These are phyloP conservation scores for Doryteuthis pealeii DNA, from an alignment of 1,140 invertebrate species.

Conservation along the genomic window DNA sequence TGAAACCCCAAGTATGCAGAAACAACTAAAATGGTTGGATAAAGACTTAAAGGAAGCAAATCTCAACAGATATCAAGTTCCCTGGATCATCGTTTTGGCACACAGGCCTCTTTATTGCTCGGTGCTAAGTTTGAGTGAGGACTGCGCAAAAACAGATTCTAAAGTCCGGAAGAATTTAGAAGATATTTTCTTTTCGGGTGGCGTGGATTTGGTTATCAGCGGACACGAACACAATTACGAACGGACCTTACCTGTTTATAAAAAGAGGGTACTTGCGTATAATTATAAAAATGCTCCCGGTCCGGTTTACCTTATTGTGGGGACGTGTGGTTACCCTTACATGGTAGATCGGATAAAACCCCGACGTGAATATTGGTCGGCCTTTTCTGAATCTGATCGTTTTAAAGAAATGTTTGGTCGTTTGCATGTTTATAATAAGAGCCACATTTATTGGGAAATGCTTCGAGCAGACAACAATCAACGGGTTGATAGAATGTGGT, in stretches of 20 bases:
- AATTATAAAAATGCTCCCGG: conserved; percentile 45
- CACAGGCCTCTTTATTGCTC: conserved; percentile 57
- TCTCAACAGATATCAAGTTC: conserved; percentile 39
- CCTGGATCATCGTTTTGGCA: conserved; percentile 57
- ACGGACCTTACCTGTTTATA: conserved; percentile 88
- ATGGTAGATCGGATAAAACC: conserved; percentile 32
- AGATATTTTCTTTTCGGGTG: conserved; percentile 80
- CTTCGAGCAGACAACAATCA: conserved; percentile 66
- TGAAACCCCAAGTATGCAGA: conserved; percentile 20
- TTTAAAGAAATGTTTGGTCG: conserved; percentile 69
- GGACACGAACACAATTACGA: conserved; percentile 97
- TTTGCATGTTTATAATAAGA: conserved; percentile 76
- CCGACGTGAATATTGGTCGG: conserved; percentile 38
- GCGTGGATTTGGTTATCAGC: conserved; percentile 93
- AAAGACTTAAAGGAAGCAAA: conserved; percentile 43
- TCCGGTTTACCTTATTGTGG: conserved; percentile 45
- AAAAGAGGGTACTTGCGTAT: conserved; percentile 68
- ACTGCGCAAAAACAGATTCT: conserved; percentile 62
- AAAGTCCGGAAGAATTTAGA: conserved; percentile 66
- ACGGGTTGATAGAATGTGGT: conserved; percentile 40
- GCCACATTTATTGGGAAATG: conserved; percentile 89
- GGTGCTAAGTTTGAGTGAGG: conserved; percentile 34
- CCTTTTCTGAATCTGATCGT: conserved; percentile 31
- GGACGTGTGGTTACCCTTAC: conserved; percentile 56
- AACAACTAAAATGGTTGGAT: conserved; percentile 46